Evolutionary conservation across 2,797 vertebrate species (phyloP).

Genomic region (Cephalopachus bancanus): DNA sequence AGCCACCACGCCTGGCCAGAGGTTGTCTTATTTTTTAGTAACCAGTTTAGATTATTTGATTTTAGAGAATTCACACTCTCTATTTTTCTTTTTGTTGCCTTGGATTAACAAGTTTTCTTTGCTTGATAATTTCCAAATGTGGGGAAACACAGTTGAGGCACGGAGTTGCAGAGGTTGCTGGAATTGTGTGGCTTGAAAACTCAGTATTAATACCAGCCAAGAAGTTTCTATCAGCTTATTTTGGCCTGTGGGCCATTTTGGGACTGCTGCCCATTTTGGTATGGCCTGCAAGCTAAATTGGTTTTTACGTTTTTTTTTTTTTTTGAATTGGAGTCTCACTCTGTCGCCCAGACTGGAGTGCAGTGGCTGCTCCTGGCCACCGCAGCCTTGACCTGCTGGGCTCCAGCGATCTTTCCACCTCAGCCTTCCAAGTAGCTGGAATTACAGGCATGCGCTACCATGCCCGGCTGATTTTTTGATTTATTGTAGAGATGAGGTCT

Average conservation of each 20-base stretch:
- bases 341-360: too few species aligned
- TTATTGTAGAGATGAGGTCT: too few species aligned
- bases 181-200: constrained; percentile 15
- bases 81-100: constrained; percentile 56
- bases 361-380: too few species aligned
- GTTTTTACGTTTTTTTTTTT: constrained; percentile 51
- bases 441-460: too few species aligned
- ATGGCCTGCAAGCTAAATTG: neutral
- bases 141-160: neutral
- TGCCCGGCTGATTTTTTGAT: too few species aligned
- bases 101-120: constrained; percentile 62
- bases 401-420: too few species aligned
- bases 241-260: neutral
- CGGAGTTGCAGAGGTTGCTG: neutral
- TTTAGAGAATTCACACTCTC: constrained; percentile 64
- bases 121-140: constrained; percentile 50
- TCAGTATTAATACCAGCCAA: neutral
- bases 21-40: constrained; percentile 75
- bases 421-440: too few species aligned
- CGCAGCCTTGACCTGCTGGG: too few species aligned
- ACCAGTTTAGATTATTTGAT: constrained; percentile 69
- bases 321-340: too few species aligned
- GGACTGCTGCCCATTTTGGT: constrained; percentile 40
- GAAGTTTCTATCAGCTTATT: constrained; percentile 37
- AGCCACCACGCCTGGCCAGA: neutral